These are phyloP conservation scores for Polydrusus pterygomalis DNA, from an alignment of 2,888 invertebrate species.

Conservation along the genomic window DNA sequence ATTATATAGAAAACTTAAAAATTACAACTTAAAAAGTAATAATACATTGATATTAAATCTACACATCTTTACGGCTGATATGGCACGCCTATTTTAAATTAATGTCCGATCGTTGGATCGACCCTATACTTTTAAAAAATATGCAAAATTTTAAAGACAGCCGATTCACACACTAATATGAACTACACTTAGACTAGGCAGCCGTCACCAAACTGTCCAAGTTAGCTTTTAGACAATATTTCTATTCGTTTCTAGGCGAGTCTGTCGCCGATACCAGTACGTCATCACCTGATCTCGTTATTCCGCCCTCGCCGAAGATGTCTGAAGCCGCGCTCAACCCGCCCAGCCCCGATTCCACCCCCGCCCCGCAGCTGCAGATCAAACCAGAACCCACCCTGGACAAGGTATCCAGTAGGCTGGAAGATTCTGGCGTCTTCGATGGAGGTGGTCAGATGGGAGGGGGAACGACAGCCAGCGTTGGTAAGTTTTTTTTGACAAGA, in stretches of 20 bases:
- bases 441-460: slow-evolving; percentile 63
- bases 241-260: slow-evolving; percentile 82
- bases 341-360: slow-evolving; percentile 77
- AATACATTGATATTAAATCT: no score
- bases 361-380: slow-evolving; percentile 71
- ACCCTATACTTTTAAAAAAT: no score
- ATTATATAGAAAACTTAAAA: no score
- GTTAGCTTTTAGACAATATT: slow-evolving; percentile 70
- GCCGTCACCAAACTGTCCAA: slow-evolving; percentile 56
- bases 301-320: slow-evolving; percentile 89
- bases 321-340: slow-evolving; percentile 77
- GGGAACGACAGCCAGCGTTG: slow-evolving; percentile 62
- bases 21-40: no score
- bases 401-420: slow-evolving; percentile 72
- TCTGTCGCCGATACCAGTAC: slow-evolving; percentile 95
- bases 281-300: slow-evolving; percentile 90
- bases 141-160: no score
- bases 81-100: no score
- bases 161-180: no score
- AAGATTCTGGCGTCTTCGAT: slow-evolving; percentile 76
- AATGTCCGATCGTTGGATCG: no score
- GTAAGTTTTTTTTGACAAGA: no score
- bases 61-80: no score
- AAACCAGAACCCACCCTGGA: slow-evolving; percentile 73
- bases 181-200: slow-evolving; percentile 52